Percentiles rank a stretch among this genome's conserved stretches.
Conservation (phyloP, 2,113 vertebrate species). For the Amphiprion percula region DNA sequence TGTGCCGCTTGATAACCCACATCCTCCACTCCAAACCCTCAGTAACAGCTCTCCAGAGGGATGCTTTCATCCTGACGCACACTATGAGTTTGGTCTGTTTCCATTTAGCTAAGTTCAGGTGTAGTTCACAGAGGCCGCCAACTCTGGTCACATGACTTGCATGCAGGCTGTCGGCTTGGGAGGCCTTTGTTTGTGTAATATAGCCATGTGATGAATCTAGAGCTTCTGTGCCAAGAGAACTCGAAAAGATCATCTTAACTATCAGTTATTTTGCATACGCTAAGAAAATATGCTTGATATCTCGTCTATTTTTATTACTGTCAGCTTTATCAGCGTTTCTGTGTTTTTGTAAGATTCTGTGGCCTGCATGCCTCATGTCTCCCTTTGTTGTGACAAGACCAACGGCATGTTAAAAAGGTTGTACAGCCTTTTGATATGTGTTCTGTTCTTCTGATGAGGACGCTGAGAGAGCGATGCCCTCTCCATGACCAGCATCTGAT, state of each 20-base stretch:
- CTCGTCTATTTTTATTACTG: constrained; percentile 53
- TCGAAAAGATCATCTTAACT: constrained; percentile 26
- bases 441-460: constrained; percentile 45
- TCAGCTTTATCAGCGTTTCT: constrained; percentile 59
- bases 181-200: constrained; percentile 71
- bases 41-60: constrained; percentile 73
- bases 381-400: constrained; percentile 51
- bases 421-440: constrained; percentile 51
- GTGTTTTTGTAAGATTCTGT: constrained; percentile 46
- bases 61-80: constrained; percentile 83
- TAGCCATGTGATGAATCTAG: constrained; percentile 57
- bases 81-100: constrained; percentile 83
- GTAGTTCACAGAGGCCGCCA: constrained; percentile 80
- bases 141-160: constrained; percentile 71
- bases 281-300: constrained; percentile 46
- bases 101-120: constrained; percentile 84
- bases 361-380: constrained; percentile 62
- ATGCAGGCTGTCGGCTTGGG: constrained; percentile 53
- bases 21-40: constrained; percentile 70
- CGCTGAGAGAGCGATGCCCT: constrained; percentile 63
- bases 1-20: constrained; percentile 63
- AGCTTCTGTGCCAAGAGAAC: constrained; percentile 53
- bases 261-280: constrained; percentile 51
- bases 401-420: constrained; percentile 50
- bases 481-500: constrained; percentile 73